Evolutionary conservation across 2,113 vertebrate species (phyloP), one percentile per base, ranked within the genome.

Genomic region (Ranitomeya imitator): DNA sequence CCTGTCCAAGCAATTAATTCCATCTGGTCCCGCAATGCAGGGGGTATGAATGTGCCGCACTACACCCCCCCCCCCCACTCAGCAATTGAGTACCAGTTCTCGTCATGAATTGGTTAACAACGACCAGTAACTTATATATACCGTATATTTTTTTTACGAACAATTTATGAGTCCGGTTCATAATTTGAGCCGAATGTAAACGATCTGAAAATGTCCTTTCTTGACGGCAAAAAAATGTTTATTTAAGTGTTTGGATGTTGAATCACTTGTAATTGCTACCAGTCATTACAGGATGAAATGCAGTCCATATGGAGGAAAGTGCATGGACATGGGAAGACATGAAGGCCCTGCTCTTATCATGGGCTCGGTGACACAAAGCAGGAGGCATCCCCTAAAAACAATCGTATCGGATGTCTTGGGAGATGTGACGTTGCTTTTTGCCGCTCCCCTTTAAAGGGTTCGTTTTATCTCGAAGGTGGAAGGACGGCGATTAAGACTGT

Each of bases 221-320:
- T 82, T 26, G 60, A 45, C 26, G 45, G 77, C 77, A 80, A 65
- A 69, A 76, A 73, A 21, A 54, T 71, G 55, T 81, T 69, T 84
- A 69, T 80, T 84, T 83, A 77, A 83, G 55, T 77, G 79, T 78
- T 78, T 88, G 45, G 16, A 65, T 67, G 45, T 74, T 52, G 80
- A 77, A 88, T 88, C 79, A 74, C 79, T 74, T 74, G 57, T 88
- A 88, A 88, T 88, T 88, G 80, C 80, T 88, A 83, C 80, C 87
- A 88, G 69, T 83, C 57, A 65, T 45, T 74, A 65, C 69, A 55
- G 54, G 81, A 60, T 23, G 23, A 76, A 88, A 88, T 88, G 87
- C 59, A 63, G 57, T 77, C 87, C 87, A 88, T 88, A 67, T 83
- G 87, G 55, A 21, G 19, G 71, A 21, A 78, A 79, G 76, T 55